Conservation (phyloP, 1,140 invertebrate species). For the Drosophila elegans region DNA sequence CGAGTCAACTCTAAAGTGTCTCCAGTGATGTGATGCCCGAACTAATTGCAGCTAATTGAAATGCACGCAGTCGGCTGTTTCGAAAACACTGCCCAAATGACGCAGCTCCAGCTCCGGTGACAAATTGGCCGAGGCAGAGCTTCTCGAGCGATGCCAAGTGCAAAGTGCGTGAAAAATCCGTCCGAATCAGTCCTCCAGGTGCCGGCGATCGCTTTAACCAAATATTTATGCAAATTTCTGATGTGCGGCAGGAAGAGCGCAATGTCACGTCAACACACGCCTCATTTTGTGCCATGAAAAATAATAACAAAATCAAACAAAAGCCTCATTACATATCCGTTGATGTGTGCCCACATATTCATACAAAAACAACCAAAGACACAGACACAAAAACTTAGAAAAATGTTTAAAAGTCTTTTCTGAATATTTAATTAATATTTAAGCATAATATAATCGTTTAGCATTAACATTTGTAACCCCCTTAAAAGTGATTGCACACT, state of each 20-base stretch:
- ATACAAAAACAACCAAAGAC: constrained; percentile 6
- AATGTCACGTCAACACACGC: constrained; percentile 67
- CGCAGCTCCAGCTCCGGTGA: constrained; percentile 15
- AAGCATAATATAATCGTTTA: too few relatives aligned
- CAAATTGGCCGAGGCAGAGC: constrained; percentile 18
- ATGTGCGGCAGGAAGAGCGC: constrained; percentile 71
- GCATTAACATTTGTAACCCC: too few relatives aligned
- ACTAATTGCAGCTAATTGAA: constrained; percentile 72
- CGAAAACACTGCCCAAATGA: constrained; percentile 30
- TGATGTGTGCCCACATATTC: neutral
- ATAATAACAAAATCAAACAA: constrained; percentile 60
- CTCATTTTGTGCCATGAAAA: constrained; percentile 60
- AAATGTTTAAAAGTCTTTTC: too few relatives aligned
- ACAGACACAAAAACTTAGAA: neutral
- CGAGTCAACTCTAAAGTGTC: constrained; percentile 8
- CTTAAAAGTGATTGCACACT: too few relatives aligned
- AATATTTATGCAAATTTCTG: constrained; percentile 70
- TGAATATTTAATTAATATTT: too few relatives aligned
- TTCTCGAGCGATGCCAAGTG: constrained; percentile 38
- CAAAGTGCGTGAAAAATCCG: constrained; percentile 67
- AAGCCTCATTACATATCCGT: constrained; percentile 39
- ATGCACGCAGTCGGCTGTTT: constrained; percentile 49
- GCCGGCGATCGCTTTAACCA: constrained; percentile 57
- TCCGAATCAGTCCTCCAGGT: constrained; percentile 44
- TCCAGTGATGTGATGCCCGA: constrained; percentile 46